A percentile compares a stretch with the other conserved stretches of the same genome.
phyloP scores from a whole-genome alignment of 2,797 vertebrate species.

The Lagocephalus sceleratus region DNA sequence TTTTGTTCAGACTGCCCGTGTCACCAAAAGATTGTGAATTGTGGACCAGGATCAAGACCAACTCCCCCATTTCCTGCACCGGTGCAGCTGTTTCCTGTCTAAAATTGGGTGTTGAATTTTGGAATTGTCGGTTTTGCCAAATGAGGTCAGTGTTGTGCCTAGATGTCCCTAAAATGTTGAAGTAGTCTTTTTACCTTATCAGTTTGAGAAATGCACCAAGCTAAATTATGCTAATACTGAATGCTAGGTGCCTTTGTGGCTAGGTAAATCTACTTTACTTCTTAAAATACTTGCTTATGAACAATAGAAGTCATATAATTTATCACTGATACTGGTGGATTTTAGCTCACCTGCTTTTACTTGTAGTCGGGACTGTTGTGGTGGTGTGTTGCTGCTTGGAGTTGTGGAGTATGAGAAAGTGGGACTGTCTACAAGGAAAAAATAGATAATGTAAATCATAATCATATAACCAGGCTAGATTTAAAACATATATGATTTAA shows the following conservation, averaged over 20 bases:
- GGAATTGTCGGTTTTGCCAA: conserved; percentile 50
- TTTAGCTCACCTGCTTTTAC: conserved; percentile 81
- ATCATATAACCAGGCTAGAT: not conserved
- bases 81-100: conserved; percentile 82
- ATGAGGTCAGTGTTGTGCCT: conserved; percentile 26
- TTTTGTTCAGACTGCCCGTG: conserved; percentile 68
- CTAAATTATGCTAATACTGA: no score
- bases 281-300: no score
- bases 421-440: conserved; percentile 75
- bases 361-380: conserved; percentile 72
- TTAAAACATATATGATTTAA: not conserved
- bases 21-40: conserved; percentile 66
- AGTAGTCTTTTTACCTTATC: not conserved
- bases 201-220: not conserved
- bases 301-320: no score
- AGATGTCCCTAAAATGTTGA: not conserved
- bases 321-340: not conserved
- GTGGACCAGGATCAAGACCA: conserved; percentile 66
- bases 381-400: conserved; percentile 73
- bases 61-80: conserved; percentile 71
- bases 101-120: conserved; percentile 71
- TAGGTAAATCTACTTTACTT: no score
- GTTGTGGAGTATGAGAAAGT: conserved; percentile 78
- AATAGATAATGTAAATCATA: not conserved
- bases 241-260: no score